Percentiles rank a stretch among this genome's conserved stretches.
Conservation (phyloP, 2,113 vertebrate species). For the Acrocephalus kingi region DNA sequence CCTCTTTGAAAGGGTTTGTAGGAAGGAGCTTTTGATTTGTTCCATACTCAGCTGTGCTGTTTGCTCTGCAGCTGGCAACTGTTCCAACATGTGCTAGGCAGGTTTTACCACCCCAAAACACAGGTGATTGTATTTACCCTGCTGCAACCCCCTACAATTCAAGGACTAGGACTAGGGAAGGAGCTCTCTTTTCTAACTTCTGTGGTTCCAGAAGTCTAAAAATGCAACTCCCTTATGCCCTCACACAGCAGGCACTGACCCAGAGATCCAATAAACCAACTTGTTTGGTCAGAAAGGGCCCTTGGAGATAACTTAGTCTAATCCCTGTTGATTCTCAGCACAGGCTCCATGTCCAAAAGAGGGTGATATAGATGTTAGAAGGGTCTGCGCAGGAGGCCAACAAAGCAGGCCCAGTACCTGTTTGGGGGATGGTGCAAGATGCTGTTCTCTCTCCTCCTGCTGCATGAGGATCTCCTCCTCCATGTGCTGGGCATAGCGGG, state of each 20-base stretch:
- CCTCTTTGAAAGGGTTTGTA: neutral
- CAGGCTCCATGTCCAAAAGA: accelerated
- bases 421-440: constrained; percentile 47
- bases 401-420: constrained; percentile 32
- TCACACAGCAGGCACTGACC: neutral
- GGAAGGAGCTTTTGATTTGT: neutral
- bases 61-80: neutral
- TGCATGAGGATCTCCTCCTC: constrained; percentile 83
- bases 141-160: neutral
- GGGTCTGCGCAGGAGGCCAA: neutral
- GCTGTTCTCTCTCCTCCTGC: constrained; percentile 80
- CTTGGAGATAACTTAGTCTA: neutral
- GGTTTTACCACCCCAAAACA: neutral
- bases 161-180: neutral
- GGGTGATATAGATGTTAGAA: neutral
- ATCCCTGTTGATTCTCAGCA: neutral
- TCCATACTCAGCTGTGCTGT: neutral
- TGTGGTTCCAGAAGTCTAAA: neutral
- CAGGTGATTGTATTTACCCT: neutral
- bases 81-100: neutral
- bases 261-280: neutral
- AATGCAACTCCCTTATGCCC: neutral
- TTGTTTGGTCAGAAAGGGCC: neutral
- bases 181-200: neutral
- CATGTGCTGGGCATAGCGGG: constrained; percentile 88